Percentiles rank a stretch among this genome's conserved stretches.
Evolutionary conservation across 2,888 invertebrate species (phyloP).

Genomic region (Aphodius granarius): DNA sequence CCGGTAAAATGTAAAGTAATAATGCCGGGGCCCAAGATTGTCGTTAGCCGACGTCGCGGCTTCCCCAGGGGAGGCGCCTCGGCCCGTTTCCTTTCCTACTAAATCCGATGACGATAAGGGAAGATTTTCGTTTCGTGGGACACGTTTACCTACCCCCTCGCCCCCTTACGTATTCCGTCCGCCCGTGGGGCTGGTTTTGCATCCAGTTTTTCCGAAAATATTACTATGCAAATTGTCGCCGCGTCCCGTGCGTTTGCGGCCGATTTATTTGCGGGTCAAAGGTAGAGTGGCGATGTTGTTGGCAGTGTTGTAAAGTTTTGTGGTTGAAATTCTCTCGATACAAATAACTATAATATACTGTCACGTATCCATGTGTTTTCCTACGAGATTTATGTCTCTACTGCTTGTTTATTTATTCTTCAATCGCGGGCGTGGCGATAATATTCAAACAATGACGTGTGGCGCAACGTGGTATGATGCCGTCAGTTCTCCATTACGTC

Average conservation of each 20-base stretch:
- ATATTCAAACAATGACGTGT: too few relatives aligned
- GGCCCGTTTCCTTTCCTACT: not conserved
- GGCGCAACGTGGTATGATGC: too few relatives aligned
- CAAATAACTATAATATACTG: too few relatives aligned
- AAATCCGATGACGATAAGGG: not conserved
- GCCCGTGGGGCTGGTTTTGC: not conserved
- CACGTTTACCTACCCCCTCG: not conserved
- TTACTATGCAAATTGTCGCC: not conserved
- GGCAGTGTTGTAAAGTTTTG: too few relatives aligned
- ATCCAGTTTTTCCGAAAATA: not conserved
- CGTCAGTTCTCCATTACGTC: too few relatives aligned
- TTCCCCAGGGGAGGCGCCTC: not conserved
- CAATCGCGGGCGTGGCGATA: too few relatives aligned
- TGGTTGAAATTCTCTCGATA: too few relatives aligned
- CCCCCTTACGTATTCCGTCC: not conserved
- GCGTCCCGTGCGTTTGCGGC: not conserved
- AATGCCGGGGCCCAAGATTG: not conserved
- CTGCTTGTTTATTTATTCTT: too few relatives aligned
- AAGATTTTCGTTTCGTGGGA: not conserved
- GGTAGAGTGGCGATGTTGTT: too few relatives aligned
- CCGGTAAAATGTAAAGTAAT: not conserved
- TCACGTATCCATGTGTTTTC: too few relatives aligned
- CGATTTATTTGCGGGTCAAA: not conserved
- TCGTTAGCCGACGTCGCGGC: not conserved
- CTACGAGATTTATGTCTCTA: too few relatives aligned